Evolutionary conservation across 2,797 vertebrate species (phyloP).

Genomic region (Eremophila alpestris): DNA sequence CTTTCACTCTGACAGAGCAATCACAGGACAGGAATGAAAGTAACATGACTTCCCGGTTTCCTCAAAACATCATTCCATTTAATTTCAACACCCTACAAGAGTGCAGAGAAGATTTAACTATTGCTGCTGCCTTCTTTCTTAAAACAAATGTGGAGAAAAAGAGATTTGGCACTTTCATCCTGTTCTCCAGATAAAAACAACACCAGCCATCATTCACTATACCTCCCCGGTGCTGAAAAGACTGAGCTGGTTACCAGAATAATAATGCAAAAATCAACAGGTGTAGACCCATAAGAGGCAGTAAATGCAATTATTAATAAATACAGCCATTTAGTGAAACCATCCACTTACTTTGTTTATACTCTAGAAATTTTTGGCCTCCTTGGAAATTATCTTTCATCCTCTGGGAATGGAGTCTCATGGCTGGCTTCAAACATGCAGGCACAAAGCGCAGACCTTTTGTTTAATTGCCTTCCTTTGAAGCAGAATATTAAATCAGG

Average conservation of each 20-base stretch:
- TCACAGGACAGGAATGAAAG: not conserved
- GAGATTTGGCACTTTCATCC: not conserved
- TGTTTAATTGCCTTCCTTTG: conserved; percentile 47
- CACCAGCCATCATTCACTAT: not conserved
- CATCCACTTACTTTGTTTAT: not conserved
- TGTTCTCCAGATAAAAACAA: not conserved
- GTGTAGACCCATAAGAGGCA: not conserved
- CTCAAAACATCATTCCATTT: not conserved
- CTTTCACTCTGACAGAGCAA: not conserved
- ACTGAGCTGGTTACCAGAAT: not conserved
- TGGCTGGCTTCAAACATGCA: conserved; percentile 37
- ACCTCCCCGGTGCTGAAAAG: not conserved
- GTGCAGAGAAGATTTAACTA: not conserved
- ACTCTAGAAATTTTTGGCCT: not conserved
- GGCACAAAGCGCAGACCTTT: conserved; percentile 18
- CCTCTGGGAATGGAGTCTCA: conserved; percentile 50
- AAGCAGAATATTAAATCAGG: conserved; percentile 41
- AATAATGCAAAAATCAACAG: not conserved
- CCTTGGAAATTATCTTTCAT: conserved; percentile 41
- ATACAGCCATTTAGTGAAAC: conserved; percentile 12
- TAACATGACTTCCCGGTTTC: rapidly evolving
- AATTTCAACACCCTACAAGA: not conserved
- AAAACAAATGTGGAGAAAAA: not conserved
- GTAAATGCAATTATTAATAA: conserved; percentile 43
- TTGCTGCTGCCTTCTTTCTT: not conserved